These are phyloP conservation scores for Thymallus thymallus DNA, from an alignment of 2,113 vertebrate species.

Conservation along the genomic window DNA sequence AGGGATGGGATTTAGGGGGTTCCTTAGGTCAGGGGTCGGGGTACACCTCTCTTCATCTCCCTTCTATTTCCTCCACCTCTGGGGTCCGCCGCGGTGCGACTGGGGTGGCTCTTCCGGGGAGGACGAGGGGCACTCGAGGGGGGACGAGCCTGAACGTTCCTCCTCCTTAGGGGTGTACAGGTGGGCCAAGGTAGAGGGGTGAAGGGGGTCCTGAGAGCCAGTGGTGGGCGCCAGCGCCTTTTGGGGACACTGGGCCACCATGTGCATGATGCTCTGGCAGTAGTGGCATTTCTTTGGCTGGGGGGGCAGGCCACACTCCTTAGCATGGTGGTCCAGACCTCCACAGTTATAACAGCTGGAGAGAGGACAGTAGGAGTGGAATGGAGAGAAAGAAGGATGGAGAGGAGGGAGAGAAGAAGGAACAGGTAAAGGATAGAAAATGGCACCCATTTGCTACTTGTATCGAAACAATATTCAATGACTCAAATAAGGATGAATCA, in stretches of 20 bases:
- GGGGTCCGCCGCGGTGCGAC: conserved; percentile 73
- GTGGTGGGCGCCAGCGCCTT: conserved; percentile 64
- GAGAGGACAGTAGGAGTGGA: background rate
- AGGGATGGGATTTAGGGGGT: conserved; percentile 47
- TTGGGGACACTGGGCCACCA: conserved; percentile 92
- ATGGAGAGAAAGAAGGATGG: background rate
- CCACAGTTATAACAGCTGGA: conserved; percentile 98
- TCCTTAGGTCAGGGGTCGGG: conserved; percentile 55
- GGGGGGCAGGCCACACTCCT: conserved; percentile 96
- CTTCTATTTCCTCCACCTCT: conserved; percentile 88
- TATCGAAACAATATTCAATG: too few relatives aligned
- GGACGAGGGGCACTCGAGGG: conserved; percentile 80
- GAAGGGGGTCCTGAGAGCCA: conserved; percentile 81
- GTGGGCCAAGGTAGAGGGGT: conserved; percentile 72
- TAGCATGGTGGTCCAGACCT: conserved; percentile 96
- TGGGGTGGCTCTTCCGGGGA: conserved; percentile 81
- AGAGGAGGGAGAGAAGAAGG: background rate
- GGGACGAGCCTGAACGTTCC: conserved; percentile 76
- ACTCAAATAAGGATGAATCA: too few relatives aligned
- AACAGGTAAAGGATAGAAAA: too few relatives aligned
- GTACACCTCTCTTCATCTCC: conserved; percentile 57
- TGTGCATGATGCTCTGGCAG: conserved; percentile 96
- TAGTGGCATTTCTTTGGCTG: conserved; percentile 99
- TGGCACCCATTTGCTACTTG: too few relatives aligned
- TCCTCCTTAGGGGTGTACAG: conserved; percentile 73